Evolutionary conservation across 2,888 invertebrate species (phyloP), one percentile per base, ranked within the genome.

Genomic region (Hemaris fuciformis): DNA sequence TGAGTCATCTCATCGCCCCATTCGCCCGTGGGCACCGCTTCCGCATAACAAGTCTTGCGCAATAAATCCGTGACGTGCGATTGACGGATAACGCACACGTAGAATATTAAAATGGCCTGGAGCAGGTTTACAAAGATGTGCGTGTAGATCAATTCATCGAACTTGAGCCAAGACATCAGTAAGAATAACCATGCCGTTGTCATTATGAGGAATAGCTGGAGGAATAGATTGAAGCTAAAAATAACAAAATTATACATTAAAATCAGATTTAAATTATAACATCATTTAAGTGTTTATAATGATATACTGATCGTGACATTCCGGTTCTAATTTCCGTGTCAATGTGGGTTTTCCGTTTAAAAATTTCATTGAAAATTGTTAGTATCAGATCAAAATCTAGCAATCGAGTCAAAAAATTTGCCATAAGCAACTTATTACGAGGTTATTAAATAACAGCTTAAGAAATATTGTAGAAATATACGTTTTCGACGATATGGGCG

Each of bases 1-100:
- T 97, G 96, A 60, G 96, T 95, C 96, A 97, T 95, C 88, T 97
- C 97, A 76, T 97, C 97, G 0, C 97, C 97, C 97, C 97, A 97
- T 76, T 97, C 97, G n/a, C 94, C 94, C 0, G 94, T 93, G 2
- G 95, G 95, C 27, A 95, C 94, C 0, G 95, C 95, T 67, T 96
- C 95, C 34, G 94, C 94, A 78, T 96, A 96, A 75, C 97, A 97
- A 60, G 96, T 95, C 85, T 97, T 97, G 65, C 95, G 94, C 56
- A 97, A 85, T 61, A 97, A 88, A 85, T 95, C 97, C 7, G 95
- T 95, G 0, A 97, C 97, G 76, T 97, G 96, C 64, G 95, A 95
- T 77, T 97, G 97, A 59, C 96, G 94, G 57, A 96, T 88, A 13
- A 97, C 94, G 71, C 97, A 97, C 59, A 97, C 94, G 75, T 97